These are phyloP conservation scores for Psettodes erumei DNA, from an alignment of 2,113 vertebrate species.

Conservation along the genomic window DNA sequence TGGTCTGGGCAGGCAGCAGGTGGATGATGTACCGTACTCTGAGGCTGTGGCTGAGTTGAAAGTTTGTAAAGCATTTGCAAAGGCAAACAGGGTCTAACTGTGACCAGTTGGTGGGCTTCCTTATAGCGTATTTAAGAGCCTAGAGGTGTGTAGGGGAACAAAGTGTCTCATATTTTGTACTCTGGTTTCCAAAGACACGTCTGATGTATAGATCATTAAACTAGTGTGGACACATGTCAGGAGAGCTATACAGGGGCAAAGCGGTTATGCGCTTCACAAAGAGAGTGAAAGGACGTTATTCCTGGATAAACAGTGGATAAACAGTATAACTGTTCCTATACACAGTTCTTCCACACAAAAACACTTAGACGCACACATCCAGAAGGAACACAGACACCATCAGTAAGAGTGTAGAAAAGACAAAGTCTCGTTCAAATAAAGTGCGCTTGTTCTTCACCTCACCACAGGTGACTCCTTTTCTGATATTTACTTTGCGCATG, in stretches of 20 bases:
- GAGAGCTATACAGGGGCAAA: slow-evolving; percentile 4
- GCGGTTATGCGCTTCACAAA: slow-evolving; percentile 14
- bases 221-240: slow-evolving; percentile 15
- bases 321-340: neutral
- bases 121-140: neutral
- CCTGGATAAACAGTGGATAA: neutral
- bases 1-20: slow-evolving; percentile 51
- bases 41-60: slow-evolving; percentile 36
- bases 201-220: slow-evolving; percentile 11
- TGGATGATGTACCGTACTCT: slow-evolving; percentile 31
- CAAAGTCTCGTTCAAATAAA: neutral
- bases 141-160: slow-evolving; percentile 18
- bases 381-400: slow-evolving; percentile 8
- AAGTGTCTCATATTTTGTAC: slow-evolving; percentile 4
- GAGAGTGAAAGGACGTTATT: neutral
- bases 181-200: slow-evolving; percentile 36
- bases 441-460: neutral
- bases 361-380: slow-evolving; percentile 26
- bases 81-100: slow-evolving; percentile 21
- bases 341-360: slow-evolving; percentile 22
- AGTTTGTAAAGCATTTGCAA: slow-evolving; percentile 32
- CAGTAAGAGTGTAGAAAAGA: neutral
- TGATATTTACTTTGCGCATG: slow-evolving; percentile 1
- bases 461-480: neutral
- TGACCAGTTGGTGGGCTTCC: neutral